phyloP scores from a whole-genome alignment of 2,113 vertebrate genomes.

The Crotalus horridus region DNA sequence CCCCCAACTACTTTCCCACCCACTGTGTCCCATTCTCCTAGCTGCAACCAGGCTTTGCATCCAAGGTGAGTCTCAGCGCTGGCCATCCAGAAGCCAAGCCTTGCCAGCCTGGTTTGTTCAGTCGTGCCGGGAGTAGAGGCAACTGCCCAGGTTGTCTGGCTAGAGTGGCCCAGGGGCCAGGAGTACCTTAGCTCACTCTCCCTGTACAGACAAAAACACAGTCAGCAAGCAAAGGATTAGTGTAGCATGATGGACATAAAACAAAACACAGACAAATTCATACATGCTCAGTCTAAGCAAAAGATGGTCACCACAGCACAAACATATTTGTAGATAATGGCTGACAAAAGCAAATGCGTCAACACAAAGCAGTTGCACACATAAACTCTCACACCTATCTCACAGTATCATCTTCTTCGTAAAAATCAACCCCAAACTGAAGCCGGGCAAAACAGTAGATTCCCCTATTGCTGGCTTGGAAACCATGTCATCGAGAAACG shows the following conservation, averaged over 20 bases:
- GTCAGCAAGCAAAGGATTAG: conserved; percentile 82
- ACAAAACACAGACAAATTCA: conserved; percentile 33
- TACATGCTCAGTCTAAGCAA: neutral
- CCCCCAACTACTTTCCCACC: conserved; percentile 42
- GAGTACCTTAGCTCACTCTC: conserved; percentile 80
- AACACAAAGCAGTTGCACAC: conserved; percentile 1
- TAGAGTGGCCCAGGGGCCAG: conserved; percentile 71
- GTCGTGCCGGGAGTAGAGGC: conserved; percentile 66
- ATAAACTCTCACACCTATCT: conserved; percentile 13
- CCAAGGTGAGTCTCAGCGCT: conserved; percentile 37
- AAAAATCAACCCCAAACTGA: conserved; percentile 27
- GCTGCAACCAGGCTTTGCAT: conserved; percentile 46
- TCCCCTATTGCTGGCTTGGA: neutral
- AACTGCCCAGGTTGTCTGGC: conserved; percentile 71
- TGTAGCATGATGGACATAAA: conserved; percentile 56
- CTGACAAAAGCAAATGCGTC: neutral
- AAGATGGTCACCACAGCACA: neutral
- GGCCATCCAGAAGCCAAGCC: conserved; percentile 57
- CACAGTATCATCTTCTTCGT: neutral
- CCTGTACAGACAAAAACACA: conserved; percentile 87
- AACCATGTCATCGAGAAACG: neutral
- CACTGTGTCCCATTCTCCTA: conserved; percentile 48
- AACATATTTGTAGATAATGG: neutral
- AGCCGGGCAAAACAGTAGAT: neutral
- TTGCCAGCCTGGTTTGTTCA: conserved; percentile 55